Conservation (phyloP, 2,797 vertebrate genomes). For the Sylvia borin region DNA sequence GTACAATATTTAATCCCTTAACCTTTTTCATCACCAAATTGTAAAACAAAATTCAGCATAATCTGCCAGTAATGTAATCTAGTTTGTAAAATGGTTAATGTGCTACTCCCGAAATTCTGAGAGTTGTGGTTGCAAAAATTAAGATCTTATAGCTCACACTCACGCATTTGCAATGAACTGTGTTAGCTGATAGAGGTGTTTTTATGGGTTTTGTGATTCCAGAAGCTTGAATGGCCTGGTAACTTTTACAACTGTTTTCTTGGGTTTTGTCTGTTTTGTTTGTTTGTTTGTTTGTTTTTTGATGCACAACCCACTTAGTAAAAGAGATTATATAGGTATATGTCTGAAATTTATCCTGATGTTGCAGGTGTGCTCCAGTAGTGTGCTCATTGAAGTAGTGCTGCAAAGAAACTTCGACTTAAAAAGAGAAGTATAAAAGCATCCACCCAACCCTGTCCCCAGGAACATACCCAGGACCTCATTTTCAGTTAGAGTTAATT, state of each 20-base stretch:
- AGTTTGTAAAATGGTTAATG: background rate
- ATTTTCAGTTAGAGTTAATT: background rate
- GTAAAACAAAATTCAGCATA: background rate
- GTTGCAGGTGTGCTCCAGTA: background rate
- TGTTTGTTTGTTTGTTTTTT: background rate
- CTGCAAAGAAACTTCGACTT: background rate
- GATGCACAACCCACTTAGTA: rapidly evolving
- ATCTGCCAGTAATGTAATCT: background rate
- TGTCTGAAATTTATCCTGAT: background rate
- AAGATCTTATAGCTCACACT: background rate
- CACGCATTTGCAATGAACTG: rapidly evolving
- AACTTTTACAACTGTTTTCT: background rate
- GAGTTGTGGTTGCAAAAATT: background rate
- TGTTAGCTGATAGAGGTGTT: background rate
- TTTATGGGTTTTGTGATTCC: background rate
- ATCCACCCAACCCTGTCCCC: rapidly evolving
- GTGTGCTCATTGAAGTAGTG: rapidly evolving
- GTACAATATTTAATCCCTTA: background rate
- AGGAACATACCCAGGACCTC: background rate
- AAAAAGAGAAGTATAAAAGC: background rate
- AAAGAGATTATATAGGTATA: background rate
- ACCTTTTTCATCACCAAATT: background rate
- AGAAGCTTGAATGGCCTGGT: background rate
- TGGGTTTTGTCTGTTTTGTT: background rate
- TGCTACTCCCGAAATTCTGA: background rate